A percentile compares a stretch with the other conserved stretches of the same genome.
Conservation (phyloP, 2,113 vertebrate genomes). For the Nothobranchius kuhntae region DNA sequence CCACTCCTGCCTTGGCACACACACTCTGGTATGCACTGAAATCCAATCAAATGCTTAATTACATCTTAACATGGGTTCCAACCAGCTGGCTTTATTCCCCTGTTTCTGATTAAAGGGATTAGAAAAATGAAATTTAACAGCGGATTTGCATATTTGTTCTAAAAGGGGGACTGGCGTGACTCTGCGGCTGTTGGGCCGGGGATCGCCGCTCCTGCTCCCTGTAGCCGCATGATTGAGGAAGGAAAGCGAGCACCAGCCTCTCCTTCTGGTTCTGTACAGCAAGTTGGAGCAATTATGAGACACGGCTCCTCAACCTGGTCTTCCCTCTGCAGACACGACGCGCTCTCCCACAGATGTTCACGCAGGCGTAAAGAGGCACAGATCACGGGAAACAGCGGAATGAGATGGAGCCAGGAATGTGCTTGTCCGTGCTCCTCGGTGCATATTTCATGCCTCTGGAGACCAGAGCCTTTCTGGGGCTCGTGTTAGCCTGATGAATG, state of each 20-base stretch:
- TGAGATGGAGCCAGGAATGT: conserved; percentile 5
- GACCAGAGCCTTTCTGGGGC: conserved; percentile 41
- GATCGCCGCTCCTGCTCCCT: conserved; percentile 27
- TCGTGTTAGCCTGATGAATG: conserved; percentile 68
- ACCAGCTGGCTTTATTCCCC: conserved; percentile 97
- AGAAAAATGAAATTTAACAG: conserved; percentile 93
- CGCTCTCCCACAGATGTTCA: conserved; percentile 22
- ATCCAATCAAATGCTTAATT: conserved; percentile 98
- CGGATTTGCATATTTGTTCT: conserved; percentile 83
- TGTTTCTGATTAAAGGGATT: conserved; percentile 96
- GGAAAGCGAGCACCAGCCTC: conserved; percentile 23
- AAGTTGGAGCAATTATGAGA: conserved; percentile 33
- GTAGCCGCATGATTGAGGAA: conserved; percentile 45
- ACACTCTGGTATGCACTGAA: conserved; percentile 85
- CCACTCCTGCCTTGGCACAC: conserved; percentile 58
- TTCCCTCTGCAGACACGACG: conserved; percentile 4
- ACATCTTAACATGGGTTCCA: conserved; percentile 90
- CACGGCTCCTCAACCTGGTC: not conserved
- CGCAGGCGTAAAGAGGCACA: not conserved
- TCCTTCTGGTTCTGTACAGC: conserved; percentile 33
- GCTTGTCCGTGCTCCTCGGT: conserved; percentile 17
- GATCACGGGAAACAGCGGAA: conserved; percentile 20
- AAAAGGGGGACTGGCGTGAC: conserved; percentile 61
- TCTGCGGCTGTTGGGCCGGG: conserved; percentile 58
- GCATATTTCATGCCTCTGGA: conserved; percentile 33